These are phyloP conservation scores for Hedychridium roseum DNA, from an alignment of 2,888 invertebrate genomes.

Conservation along the genomic window DNA sequence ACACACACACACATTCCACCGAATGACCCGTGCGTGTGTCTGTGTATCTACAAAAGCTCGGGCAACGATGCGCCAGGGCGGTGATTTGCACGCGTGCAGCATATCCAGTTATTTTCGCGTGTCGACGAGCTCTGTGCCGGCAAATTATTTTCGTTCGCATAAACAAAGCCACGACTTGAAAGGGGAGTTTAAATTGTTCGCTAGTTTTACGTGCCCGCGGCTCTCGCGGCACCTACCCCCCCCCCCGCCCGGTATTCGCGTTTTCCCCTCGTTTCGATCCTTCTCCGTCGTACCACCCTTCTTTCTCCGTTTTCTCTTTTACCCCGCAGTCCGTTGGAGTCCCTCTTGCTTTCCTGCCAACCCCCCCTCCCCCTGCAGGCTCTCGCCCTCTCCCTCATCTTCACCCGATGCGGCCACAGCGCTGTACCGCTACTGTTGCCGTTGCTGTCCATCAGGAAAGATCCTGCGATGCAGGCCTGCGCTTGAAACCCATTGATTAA, in stretches of 20 bases:
- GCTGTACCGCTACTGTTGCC: constrained; percentile 42
- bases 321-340: background rate
- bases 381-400: constrained; percentile 1
- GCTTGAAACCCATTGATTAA: constrained; percentile 62
- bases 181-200: constrained; percentile 59
- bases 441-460: constrained; percentile 57
- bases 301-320: background rate
- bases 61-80: constrained; percentile 14
- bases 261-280: background rate
- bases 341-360: constrained; percentile 1
- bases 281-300: background rate
- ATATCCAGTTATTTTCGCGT: constrained; percentile 22
- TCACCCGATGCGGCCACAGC: constrained; percentile 19
- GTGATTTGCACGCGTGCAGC: constrained; percentile 10
- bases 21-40: no score
- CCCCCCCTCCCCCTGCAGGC: constrained; percentile 1
- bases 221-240: constrained; percentile 14
- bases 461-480: constrained; percentile 53
- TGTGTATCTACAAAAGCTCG: no score
- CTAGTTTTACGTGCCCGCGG: constrained; percentile 53
- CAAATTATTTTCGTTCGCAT: constrained; percentile 55
- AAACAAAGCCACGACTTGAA: constrained; percentile 60
- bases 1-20: background rate
- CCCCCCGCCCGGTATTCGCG: background rate
- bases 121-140: constrained; percentile 17